phyloP scores from a whole-genome alignment of 2,113 vertebrate species.

The Felis chaus region DNA sequence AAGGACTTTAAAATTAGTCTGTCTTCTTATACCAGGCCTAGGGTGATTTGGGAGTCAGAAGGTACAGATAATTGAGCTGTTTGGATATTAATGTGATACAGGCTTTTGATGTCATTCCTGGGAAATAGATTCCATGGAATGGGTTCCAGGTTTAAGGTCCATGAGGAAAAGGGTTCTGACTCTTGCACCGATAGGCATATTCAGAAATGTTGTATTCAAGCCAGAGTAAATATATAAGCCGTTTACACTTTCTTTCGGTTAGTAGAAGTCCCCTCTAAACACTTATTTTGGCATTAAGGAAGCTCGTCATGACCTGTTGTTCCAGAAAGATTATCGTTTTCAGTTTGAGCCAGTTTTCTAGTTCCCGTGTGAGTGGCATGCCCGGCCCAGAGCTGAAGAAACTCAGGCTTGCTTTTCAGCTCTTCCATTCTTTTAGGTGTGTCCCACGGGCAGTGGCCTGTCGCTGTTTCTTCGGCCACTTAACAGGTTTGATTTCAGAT shows the following conservation, averaged over 20 bases:
- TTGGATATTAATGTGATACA: neutral
- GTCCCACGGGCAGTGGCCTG: slow-evolving; percentile 64
- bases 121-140: neutral
- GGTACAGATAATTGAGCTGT: neutral
- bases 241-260: slow-evolving; percentile 74
- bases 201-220: slow-evolving; percentile 65
- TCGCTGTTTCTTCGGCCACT: slow-evolving; percentile 65
- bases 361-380: slow-evolving; percentile 75
- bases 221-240: slow-evolving; percentile 76
- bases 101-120: slow-evolving; percentile 15
- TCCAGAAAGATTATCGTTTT: slow-evolving; percentile 70
- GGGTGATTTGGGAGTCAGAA: neutral
- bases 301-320: slow-evolving; percentile 80
- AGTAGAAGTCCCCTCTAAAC: slow-evolving; percentile 73
- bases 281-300: slow-evolving; percentile 80
- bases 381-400: slow-evolving; percentile 73
- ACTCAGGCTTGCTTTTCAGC: slow-evolving; percentile 64
- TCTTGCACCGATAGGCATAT: slow-evolving; percentile 62
- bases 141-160: slow-evolving; percentile 37
- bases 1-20: neutral
- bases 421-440: slow-evolving; percentile 65
- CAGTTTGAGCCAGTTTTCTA: slow-evolving; percentile 74
- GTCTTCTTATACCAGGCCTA: neutral
- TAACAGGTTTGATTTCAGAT: slow-evolving; percentile 76
- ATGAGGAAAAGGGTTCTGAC: slow-evolving; percentile 53